A percentile compares a stretch with the other conserved stretches of the same genome.
These are phyloP conservation scores for Oasisia sp. DNA, from an alignment of 2,888 invertebrate species.

Conservation along the genomic window DNA sequence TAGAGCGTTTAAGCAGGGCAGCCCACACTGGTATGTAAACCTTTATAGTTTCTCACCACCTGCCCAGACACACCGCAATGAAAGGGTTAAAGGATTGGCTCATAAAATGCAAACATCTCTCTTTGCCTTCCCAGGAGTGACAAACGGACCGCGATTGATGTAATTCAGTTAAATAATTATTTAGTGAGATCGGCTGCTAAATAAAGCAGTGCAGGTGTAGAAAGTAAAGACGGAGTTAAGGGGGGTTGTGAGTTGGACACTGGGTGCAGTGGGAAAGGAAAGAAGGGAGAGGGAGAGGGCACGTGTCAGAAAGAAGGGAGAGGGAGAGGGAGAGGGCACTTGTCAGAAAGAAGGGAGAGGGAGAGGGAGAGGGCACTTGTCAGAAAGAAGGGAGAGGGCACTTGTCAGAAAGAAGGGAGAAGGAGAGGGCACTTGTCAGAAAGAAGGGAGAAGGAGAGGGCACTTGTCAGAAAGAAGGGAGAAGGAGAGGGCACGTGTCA, in stretches of 20 bases:
- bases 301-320: not conserved
- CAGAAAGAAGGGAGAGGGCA: not conserved
- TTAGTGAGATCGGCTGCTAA: constrained; percentile 3
- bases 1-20: not conserved
- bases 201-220: not conserved
- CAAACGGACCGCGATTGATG: not conserved
- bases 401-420: not conserved
- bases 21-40: not conserved
- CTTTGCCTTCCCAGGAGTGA: not conserved
- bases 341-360: not conserved
- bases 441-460: no score
- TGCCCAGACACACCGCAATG: not conserved
- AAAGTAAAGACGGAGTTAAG: not conserved
- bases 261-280: not conserved
- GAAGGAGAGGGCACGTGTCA: no score
- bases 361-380: no score
- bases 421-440: not conserved
- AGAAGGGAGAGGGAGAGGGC: no score
- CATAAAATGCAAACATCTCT: constrained; percentile 10
- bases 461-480: not conserved
- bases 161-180: constrained; percentile 1
- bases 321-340: no score
- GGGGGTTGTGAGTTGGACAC: not conserved
- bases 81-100: not conserved
- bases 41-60: not conserved